Evolutionary conservation across 2,888 invertebrate genomes (phyloP).

Genomic region (Phyllotreta cruciferae): DNA sequence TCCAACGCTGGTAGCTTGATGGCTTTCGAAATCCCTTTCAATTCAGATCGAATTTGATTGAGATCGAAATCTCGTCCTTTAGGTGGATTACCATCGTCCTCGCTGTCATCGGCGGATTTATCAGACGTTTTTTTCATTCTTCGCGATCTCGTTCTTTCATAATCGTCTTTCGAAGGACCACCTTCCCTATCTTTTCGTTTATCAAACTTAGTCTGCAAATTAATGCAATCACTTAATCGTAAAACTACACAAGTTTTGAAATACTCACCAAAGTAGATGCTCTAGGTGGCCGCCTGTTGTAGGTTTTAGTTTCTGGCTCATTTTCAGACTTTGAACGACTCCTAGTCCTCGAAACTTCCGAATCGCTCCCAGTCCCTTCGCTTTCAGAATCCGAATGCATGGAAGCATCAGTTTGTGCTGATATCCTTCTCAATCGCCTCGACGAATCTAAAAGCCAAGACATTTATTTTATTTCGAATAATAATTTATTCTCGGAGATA

Average conservation of each 20-base stretch:
- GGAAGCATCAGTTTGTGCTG: constrained; percentile 67
- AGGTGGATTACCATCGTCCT: constrained; percentile 59
- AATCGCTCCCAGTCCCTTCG: constrained; percentile 58
- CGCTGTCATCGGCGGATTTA: constrained; percentile 60
- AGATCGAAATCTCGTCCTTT: constrained; percentile 82
- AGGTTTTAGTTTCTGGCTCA: constrained; percentile 52
- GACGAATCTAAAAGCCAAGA: constrained; percentile 38
- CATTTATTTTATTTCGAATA: background rate
- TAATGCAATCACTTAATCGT: background rate
- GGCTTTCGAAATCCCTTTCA: constrained; percentile 78
- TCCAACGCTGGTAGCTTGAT: constrained; percentile 58
- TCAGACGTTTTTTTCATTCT: constrained; percentile 59
- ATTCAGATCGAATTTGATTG: constrained; percentile 83
- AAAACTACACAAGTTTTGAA: background rate
- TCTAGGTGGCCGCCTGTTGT: constrained; percentile 43
- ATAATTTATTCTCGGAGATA: background rate
- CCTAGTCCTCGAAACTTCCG: constrained; percentile 52
- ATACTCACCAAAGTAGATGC: constrained; percentile 36
- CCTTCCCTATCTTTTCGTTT: constrained; percentile 59
- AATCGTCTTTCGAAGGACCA: constrained; percentile 61
- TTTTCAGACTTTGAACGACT: constrained; percentile 53
- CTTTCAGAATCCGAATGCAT: constrained; percentile 67
- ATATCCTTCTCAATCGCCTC: constrained; percentile 62
- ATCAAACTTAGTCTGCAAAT: constrained; percentile 49
- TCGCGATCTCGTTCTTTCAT: constrained; percentile 43